Conservation (phyloP, 2,113 vertebrate species). For the Oreotragus oreotragus region DNA sequence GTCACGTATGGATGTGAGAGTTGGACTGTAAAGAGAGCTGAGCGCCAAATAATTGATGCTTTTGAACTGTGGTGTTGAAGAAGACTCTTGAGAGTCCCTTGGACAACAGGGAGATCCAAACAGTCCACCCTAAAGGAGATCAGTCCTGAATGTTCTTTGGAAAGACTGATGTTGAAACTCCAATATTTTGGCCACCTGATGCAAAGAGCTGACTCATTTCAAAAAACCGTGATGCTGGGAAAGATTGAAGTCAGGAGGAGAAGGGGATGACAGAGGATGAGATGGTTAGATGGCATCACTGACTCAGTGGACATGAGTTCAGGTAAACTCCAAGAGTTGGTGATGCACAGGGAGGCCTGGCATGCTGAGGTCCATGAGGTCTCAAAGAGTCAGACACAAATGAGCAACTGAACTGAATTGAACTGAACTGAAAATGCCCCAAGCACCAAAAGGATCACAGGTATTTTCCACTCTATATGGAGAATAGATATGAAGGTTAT, state of each 20-base stretch:
- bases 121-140: neutral
- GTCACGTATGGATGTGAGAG: neutral
- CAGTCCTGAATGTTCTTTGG: neutral
- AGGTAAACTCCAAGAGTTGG: neutral
- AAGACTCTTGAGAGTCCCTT: neutral
- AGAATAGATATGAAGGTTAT: neutral
- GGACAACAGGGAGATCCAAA: neutral
- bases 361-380: accelerated
- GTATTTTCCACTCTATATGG: neutral
- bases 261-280: neutral
- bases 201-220: neutral
- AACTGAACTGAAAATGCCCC: neutral
- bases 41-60: neutral
- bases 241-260: neutral
- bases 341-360: neutral
- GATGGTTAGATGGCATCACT: neutral
- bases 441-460: neutral
- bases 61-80: neutral
- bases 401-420: neutral
- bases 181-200: neutral
- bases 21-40: neutral
- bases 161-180: neutral
- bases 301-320: neutral
- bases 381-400: neutral
- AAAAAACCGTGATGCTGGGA: neutral